Base-by-base conservation (phyloP, 2,113 vertebrate species). In the Leucopsar rothschildi region DNA sequence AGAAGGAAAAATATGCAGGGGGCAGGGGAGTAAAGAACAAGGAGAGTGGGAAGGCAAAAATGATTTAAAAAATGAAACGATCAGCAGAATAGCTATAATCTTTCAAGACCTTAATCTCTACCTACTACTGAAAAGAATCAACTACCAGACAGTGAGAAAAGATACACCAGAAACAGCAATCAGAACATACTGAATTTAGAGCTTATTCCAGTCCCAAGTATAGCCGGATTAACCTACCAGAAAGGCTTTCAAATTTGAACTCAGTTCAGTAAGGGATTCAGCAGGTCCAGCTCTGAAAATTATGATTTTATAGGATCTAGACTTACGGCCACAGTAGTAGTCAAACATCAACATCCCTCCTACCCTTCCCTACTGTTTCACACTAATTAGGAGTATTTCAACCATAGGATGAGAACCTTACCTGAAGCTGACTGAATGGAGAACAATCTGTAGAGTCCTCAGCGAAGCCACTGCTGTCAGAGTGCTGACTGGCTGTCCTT, bases 391-490 rank as follows among this genome's bases (percentile, higher is more conserved):
- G 35, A 59, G 45, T 28, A 59, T 40, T 33, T 57, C 52, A 79
- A 2, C 4, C 66, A 45, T 3, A 49, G 12, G 3, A 44, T 14
- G 33, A 87, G 75, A 76, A 29, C 23, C 75, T 96, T 97, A 99
- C 99, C 99, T 99, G 99, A 66, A 98, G 97, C 76, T 98, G 98
- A 96, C 79, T 98, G 88, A 97, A 97, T 4, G 98, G 97, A 78
- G 96, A 95, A 72, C 97, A 97, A 33, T 99, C 99, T 8, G 98
- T 96, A 3, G 98, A 98, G 86, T 99, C 99, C 94, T 99, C 99
- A 76, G 99, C 99, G 59, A 99, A 99, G 23, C 99, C 99, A 42
- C 99, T 99, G 97, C 99, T 99, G 97, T 99, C 99, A 5, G 99
- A 99, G 93, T 99, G 99, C 91, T 99, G 99, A 96, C 99, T 99